Evolutionary conservation across 2,888 invertebrate species (phyloP).

Genomic region (Caenorhabditis afra): DNA sequence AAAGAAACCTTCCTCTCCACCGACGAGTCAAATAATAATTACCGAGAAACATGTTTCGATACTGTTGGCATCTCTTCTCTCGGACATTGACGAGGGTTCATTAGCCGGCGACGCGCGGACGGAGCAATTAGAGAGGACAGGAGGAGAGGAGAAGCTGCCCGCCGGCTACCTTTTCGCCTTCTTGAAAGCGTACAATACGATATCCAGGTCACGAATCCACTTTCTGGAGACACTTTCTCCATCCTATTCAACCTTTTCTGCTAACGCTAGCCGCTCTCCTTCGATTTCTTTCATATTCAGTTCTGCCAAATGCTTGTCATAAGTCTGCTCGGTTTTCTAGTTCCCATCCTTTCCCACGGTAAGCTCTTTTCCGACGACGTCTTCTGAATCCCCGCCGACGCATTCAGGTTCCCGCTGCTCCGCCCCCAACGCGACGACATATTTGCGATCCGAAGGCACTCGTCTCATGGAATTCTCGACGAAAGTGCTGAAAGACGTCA

Average conservation of each 20-base stretch:
- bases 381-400: no score
- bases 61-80: slow-evolving; percentile 35
- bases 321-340: slow-evolving; percentile 40
- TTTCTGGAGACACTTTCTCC: slow-evolving; percentile 40
- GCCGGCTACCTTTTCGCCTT: slow-evolving; percentile 27
- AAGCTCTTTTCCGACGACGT: neutral
- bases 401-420: slow-evolving; percentile 59
- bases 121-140: slow-evolving; percentile 44
- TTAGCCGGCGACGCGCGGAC: slow-evolving; percentile 34
- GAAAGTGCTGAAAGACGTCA: slow-evolving; percentile 70
- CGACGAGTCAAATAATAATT: slow-evolving; percentile 32
- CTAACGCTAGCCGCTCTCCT: slow-evolving; percentile 33
- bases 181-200: slow-evolving; percentile 34
- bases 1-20: slow-evolving; percentile 4
- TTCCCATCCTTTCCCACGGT: slow-evolving; percentile 45
- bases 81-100: slow-evolving; percentile 36
- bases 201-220: slow-evolving; percentile 51
- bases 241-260: neutral
- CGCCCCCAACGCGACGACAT: slow-evolving; percentile 72
- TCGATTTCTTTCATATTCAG: neutral
- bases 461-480: slow-evolving; percentile 73
- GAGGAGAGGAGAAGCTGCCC: slow-evolving; percentile 30
- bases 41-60: slow-evolving; percentile 57
- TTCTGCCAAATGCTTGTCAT: slow-evolving; percentile 43
- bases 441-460: slow-evolving; percentile 74